Evolutionary conservation across 1,140 invertebrate genomes (phyloP), one percentile per base, ranked within the genome.

Genomic region (Drosophila nannoptera): DNA sequence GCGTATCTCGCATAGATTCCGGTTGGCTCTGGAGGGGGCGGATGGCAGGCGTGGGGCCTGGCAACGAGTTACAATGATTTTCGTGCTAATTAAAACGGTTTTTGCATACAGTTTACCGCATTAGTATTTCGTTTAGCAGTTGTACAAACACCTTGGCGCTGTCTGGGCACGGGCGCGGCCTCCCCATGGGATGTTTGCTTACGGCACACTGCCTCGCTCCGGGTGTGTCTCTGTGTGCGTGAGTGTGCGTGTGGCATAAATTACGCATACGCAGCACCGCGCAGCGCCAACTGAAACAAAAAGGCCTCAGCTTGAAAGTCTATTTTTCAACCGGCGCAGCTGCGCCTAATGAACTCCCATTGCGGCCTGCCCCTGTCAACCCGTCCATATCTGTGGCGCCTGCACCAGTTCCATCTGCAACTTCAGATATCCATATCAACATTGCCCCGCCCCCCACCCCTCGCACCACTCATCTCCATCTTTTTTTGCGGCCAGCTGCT

Each of bases 41-140:
- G 9, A 32, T 33, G 4, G 11, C 22, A 22, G 22, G 22, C 1
- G 22, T 22, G 22, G 29, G 43, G 4, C n/a, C 9, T 7, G 35
- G 50, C 72, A 40, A 87, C 84, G 78, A 87, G 84, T 84, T 87
- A 87, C 84, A 87, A 87, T 87, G 84, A 77, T 78, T 77, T 80
- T 73, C 69, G 84, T 87, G 84, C 84, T 87, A 87, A 87, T 87
- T 87, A 87, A 87, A 87, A 87, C 77, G 84, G 77, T 87, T 87
- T 87, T 87, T 87, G 74, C 77, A 84, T 87, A 84, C 66, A 83
- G 77, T 83, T 87, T 87, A 82, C 82, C 77, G 77, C 82, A 86
- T 86, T 78, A 87, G 82, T 84, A 87, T 77, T 86, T 77, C 77
- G 77, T 77, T 87, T 73, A 87, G 77, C 77, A 77, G 82, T 75